Evolutionary conservation across 2,797 vertebrate genomes (phyloP), one percentile per base, ranked within the genome.

Genomic region (Karalla daura): DNA sequence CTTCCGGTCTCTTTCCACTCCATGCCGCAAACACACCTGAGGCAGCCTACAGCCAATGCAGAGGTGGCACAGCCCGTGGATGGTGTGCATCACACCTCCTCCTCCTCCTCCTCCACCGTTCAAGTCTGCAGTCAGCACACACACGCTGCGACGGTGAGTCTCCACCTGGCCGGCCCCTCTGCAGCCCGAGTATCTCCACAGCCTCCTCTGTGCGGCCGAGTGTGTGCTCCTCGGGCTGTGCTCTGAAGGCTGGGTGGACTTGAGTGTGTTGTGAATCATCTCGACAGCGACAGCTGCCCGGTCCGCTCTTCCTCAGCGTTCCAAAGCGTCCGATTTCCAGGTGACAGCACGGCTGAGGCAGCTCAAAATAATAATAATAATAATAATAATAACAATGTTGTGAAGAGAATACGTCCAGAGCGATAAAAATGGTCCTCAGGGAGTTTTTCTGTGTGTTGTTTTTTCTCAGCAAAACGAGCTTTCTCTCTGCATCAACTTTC

Each of bases 1-100:
- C 7, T 46, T 14, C 55, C 15, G 21, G 28, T 62, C 7, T 40
- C 37, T 2, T 36, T 60, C 32, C 12, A 46, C 61, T 52, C 55
- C 24, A 14, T 43, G 37, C 39, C 65, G 43, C 58, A 70, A 11
- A 95, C 95, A 92, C 84, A 96, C 96, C 96, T 96, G 95, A 62
- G 92, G 93, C 81, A 96, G 95, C 73, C 94, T 95, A 80, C 94
- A 91, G 84, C 95, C 94, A 13, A 95, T 95, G 86, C 97, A 97
- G 89, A 95, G 92, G 87, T 94, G 95, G 84, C 95, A 97, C 84
- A 96, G 92, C 52, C 95, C 95, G 36, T 95, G 92, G 92, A 96
- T 95, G 51, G 94, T 95, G 88, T 96, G 95, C 91, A 96, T 94
- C 83, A 92, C 94, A 91, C 70, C 53, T 61, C 60, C 66, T 66